These are phyloP conservation scores for Linnaemya vulpina DNA, from an alignment of 2,888 invertebrate species.

Conservation along the genomic window DNA sequence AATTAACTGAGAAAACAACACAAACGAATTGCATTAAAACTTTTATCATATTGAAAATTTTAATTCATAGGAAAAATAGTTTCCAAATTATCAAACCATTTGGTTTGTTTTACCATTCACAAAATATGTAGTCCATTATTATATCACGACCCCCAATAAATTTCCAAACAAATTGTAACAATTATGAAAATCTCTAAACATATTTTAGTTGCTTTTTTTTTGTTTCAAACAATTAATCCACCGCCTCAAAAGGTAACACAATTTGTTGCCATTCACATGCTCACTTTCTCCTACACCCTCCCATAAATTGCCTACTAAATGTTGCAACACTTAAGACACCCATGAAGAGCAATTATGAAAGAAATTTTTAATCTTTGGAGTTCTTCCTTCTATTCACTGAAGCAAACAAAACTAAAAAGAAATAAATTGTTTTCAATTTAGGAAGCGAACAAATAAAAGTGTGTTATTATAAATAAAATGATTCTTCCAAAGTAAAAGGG, in stretches of 20 bases:
- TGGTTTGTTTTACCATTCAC: neutral
- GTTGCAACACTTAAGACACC: conserved; percentile 41
- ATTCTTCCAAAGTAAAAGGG: neutral
- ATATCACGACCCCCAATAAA: neutral
- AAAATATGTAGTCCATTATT: neutral
- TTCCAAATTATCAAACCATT: neutral
- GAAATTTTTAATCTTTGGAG: conserved; percentile 44
- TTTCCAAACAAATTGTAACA: neutral
- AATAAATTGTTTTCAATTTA: conserved; percentile 54
- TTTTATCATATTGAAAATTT: too few relatives aligned
- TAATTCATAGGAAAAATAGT: too few relatives aligned
- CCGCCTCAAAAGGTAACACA: conserved; percentile 14
- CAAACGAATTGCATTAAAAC: too few relatives aligned
- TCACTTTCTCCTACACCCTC: neutral
- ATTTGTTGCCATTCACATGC: neutral
- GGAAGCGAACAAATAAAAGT: conserved; percentile 31
- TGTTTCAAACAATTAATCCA: conserved; percentile 54
- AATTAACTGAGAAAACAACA: too few relatives aligned
- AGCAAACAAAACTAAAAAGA: conserved; percentile 14
- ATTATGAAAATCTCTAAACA: conserved; percentile 32
- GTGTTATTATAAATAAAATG: neutral
- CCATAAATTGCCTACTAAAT: neutral
- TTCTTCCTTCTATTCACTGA: conserved; percentile 19
- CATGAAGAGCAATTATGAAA: conserved; percentile 29
- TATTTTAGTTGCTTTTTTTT: conserved; percentile 21